Evolutionary conservation across 2,797 vertebrate species (phyloP).

Genomic region (Zonotrichia albicollis): DNA sequence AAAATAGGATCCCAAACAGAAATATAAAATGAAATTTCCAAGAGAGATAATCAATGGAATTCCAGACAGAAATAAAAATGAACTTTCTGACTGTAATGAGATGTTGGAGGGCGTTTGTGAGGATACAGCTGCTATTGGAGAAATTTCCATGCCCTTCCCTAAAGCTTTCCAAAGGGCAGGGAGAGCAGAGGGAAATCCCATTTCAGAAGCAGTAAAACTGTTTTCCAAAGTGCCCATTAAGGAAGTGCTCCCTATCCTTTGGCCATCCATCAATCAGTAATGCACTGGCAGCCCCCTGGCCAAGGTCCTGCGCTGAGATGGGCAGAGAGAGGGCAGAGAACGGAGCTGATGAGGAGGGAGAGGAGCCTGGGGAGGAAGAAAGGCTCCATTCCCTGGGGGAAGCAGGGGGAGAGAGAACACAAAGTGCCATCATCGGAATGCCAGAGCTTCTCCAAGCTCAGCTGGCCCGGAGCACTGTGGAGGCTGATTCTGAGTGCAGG

Average conservation of each 20-base stretch:
- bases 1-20: background rate
- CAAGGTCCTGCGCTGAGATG: accelerated
- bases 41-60: background rate
- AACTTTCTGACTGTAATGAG: background rate
- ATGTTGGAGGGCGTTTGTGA: background rate
- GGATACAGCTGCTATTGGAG: background rate
- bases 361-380: background rate
- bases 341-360: background rate
- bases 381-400: background rate
- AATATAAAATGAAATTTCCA: background rate
- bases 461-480: no score
- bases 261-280: background rate
- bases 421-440: background rate
- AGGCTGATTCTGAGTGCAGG: background rate
- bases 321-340: background rate
- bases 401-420: background rate
- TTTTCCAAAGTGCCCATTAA: background rate
- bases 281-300: background rate
- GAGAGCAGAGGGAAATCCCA: background rate
- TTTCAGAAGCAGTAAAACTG: background rate
- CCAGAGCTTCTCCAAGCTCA: background rate
- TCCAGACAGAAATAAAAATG: background rate
- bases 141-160: background rate
- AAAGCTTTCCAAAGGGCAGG: background rate
- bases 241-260: background rate